Conservation (phyloP, 2,113 vertebrate species). For the Vidua chalybeata region DNA sequence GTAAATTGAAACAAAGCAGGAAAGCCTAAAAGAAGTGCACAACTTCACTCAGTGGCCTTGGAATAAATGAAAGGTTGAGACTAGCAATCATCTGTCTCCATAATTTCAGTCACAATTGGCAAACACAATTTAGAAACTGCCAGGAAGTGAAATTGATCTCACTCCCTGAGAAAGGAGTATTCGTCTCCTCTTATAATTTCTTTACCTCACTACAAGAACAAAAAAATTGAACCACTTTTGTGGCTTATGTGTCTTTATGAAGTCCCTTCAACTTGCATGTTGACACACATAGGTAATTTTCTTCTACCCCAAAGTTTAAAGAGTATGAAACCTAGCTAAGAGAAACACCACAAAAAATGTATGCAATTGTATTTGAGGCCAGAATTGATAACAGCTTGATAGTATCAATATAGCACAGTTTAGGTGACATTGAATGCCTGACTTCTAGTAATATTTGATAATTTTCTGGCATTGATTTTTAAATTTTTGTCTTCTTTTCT, state of each 20-base stretch:
- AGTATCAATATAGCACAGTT: neutral
- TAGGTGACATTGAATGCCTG: neutral
- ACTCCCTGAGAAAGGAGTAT: slow-evolving; percentile 55
- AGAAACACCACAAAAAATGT: neutral
- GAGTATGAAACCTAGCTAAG: neutral
- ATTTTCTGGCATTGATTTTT: neutral
- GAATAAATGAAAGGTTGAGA: slow-evolving; percentile 74
- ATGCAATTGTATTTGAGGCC: neutral
- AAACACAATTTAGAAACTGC: slow-evolving; percentile 78
- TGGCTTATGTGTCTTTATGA: neutral
- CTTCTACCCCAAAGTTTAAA: neutral
- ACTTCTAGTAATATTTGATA: neutral
- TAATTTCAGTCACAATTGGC: slow-evolving; percentile 79
- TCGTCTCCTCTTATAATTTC: slow-evolving; percentile 60
- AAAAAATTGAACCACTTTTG: slow-evolving; percentile 46
- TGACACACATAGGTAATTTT: neutral
- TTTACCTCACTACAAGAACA: slow-evolving; percentile 14
- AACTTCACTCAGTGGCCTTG: slow-evolving; percentile 47
- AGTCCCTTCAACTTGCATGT: neutral
- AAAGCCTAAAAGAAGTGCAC: slow-evolving; percentile 26
- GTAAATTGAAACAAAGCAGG: slow-evolving; percentile 68
- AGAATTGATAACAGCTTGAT: neutral
- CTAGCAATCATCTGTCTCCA: slow-evolving; percentile 70
- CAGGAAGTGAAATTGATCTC: slow-evolving; percentile 75
- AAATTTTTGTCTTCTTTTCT: neutral